Base-by-base conservation (phyloP, 1,140 invertebrate species). In the Pantala flavescens region DNA sequence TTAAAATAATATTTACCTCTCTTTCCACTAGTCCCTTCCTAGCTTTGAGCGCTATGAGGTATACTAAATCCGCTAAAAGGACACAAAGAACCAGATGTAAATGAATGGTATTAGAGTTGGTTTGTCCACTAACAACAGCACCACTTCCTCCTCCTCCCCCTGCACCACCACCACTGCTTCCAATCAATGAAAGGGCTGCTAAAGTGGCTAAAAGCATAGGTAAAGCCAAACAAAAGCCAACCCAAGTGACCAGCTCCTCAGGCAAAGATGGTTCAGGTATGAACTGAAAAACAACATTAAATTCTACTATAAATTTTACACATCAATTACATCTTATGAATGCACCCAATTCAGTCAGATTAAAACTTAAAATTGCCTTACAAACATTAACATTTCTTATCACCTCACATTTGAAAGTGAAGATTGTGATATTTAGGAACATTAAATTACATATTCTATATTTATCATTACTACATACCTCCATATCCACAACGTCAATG, bases 81-180 rank as follows among this genome's bases (percentile, higher is more conserved):
- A 98, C 89, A 78, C 92, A 95, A 49, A 96, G 87, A 0, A 97
- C 90, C 0, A 98, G 85, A 83, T 98, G 97, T 79, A 96, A 95
- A 80, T 97, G 93, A 74, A 98, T 98, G 28, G 91, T 93, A 82
- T 97, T 98, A 7, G 93, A 94, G 80, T 98, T 98, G 1, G 95
- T 97, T 77, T 92, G 88, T 3, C 49, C 49, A 63, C n/a, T 63
- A 63, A 63, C 49, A 16, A 63, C 49, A 19, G 49, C 49, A 63
- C 49, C 43, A 49, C 10, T 16, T 11, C 43, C 16, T 9, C 43
- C 49, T 19, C 49, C 49, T 19, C 49, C n/a, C 5, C 49, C 49
- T 19, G 3, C 49, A 63, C 49, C 49, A 63, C 49, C 49, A 77
- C 88, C 85, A 7, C 88, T 86, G 0, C 91, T 91, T 23, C 93